A percentile compares a stretch with the other conserved stretches of the same genome.
These are phyloP conservation scores for Clarias fuscus DNA, from an alignment of 2,797 vertebrate species.

Conservation along the genomic window DNA sequence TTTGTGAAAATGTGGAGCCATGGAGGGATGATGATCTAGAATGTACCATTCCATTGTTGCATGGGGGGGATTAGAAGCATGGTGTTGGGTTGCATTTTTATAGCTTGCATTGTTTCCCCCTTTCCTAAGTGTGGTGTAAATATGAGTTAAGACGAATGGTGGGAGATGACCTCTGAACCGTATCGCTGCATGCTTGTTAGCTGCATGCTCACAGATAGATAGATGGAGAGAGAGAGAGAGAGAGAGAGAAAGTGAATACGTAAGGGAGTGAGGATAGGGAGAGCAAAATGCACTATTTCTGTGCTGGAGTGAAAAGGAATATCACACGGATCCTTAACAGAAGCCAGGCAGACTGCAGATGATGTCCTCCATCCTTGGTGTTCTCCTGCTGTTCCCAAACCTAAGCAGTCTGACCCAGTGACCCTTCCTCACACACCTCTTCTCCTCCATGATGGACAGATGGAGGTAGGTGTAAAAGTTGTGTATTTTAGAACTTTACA, in stretches of 20 bases:
- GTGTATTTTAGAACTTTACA: conserved; percentile 56
- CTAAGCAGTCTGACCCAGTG: conserved; percentile 56
- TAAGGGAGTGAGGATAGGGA: conserved; percentile 23
- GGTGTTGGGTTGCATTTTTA: conserved; percentile 48
- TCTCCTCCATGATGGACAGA: conserved; percentile 57
- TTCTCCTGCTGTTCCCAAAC: conserved; percentile 47
- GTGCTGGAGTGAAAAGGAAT: conserved; percentile 19
- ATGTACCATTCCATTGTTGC: conserved; percentile 55
- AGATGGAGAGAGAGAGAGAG: conserved; percentile 24
- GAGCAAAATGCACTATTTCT: conserved; percentile 25
- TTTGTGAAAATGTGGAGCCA: conserved; percentile 66
- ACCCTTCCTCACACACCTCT: conserved; percentile 53
- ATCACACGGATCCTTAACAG: conserved; percentile 42
- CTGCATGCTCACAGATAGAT: conserved; percentile 63
- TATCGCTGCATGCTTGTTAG: conserved; percentile 65
- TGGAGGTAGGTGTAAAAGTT: conserved; percentile 55
- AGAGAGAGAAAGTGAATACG: background rate
- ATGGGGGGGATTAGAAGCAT: background rate
- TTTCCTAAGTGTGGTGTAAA: conserved; percentile 64
- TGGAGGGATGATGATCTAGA: conserved; percentile 62
- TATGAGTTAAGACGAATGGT: conserved; percentile 59
- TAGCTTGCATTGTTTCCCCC: conserved; percentile 54
- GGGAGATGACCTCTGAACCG: conserved; percentile 61
- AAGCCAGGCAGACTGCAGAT: conserved; percentile 59
- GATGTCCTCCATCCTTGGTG: conserved; percentile 44